phyloP scores from a whole-genome alignment of 2,797 vertebrate genomes.

The Choloepus didactylus region DNA sequence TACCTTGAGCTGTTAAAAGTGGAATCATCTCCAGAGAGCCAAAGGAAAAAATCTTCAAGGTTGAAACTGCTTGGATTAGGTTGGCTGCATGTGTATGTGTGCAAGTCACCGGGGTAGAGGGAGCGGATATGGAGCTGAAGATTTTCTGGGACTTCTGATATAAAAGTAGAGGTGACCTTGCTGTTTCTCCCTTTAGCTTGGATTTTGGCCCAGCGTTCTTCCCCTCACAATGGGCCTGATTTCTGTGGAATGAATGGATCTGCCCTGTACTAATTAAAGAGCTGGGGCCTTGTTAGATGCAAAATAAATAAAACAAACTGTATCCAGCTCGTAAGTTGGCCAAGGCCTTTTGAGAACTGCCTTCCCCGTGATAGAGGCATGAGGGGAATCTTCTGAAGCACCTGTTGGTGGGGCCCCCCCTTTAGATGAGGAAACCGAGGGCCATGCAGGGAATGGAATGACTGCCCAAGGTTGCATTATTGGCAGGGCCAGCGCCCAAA shows the following conservation, averaged over 20 bases:
- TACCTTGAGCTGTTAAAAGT: background rate
- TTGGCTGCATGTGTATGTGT: background rate
- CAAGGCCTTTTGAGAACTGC: background rate
- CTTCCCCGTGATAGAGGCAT: rapidly evolving
- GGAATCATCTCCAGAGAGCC: background rate
- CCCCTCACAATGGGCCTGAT: background rate
- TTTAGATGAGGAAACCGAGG: background rate
- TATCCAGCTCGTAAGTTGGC: background rate
- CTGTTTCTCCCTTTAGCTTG: background rate
- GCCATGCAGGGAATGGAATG: background rate
- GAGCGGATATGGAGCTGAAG: background rate
- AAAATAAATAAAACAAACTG: background rate
- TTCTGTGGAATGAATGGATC: background rate
- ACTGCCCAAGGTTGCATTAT: background rate
- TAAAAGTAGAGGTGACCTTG: slow-evolving; percentile 1
- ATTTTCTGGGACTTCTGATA: background rate
- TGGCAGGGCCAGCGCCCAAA: background rate
- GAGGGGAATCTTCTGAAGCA: background rate
- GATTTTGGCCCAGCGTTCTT: slow-evolving; percentile 19
- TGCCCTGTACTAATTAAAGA: slow-evolving; percentile 18
- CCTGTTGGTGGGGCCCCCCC: background rate
- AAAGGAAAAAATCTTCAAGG: background rate
- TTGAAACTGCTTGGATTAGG: background rate
- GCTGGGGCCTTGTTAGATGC: background rate
- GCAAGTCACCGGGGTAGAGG: background rate